Conservation (phyloP, 2,888 invertebrate species). For the Cabera pusaria region DNA sequence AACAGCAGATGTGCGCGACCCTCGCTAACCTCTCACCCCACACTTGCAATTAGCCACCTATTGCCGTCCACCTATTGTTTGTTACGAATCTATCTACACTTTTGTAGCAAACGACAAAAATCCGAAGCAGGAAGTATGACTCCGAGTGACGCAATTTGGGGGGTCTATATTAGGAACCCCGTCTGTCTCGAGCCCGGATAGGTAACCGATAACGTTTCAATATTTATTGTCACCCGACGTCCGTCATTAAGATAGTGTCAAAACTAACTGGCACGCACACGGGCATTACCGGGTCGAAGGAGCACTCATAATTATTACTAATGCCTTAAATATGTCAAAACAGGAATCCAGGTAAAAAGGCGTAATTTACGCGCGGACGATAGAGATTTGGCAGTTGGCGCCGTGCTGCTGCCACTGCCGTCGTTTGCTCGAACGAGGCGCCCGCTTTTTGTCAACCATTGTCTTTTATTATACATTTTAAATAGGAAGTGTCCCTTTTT, state of each 20-base stretch:
- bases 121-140: constrained; percentile 29
- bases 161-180: constrained; percentile 70
- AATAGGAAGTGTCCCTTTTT: constrained; percentile 83
- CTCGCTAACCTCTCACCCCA: constrained; percentile 65
- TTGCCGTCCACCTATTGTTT: constrained; percentile 42
- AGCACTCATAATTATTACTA: constrained; percentile 84
- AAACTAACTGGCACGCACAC: constrained; percentile 73
- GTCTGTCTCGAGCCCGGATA: constrained; percentile 67
- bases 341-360: constrained; percentile 84
- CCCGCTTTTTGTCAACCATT: constrained; percentile 81
- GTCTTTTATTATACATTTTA: constrained; percentile 83
- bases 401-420: constrained; percentile 57
- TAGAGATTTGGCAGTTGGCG: constrained; percentile 83
- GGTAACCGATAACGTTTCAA: constrained; percentile 76
- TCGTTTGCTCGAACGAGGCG: constrained; percentile 67
- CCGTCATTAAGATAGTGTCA: constrained; percentile 83
- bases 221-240: constrained; percentile 81
- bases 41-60: constrained; percentile 61
- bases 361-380: constrained; percentile 82
- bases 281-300: constrained; percentile 62
- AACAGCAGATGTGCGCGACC: constrained; percentile 76
- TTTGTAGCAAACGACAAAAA: constrained; percentile 30
- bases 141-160: constrained; percentile 56
- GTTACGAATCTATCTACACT: constrained; percentile 31
- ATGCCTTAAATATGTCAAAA: constrained; percentile 84